Evolutionary conservation across 92 coral and sea anemone species (phyloP).

Genomic region (Heteractis magnifica): DNA sequence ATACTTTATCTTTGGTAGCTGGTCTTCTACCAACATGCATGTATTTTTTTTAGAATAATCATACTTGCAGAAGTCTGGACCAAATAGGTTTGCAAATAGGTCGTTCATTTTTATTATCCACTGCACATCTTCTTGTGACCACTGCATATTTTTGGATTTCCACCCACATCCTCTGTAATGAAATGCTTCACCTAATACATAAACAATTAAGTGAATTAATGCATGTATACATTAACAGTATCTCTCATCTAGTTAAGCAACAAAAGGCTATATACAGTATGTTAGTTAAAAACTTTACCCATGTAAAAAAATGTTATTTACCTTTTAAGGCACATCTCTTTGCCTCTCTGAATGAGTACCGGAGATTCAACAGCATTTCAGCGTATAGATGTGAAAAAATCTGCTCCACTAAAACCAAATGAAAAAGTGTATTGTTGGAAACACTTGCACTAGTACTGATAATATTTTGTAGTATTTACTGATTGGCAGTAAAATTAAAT

Average conservation of each 20-base stretch:
- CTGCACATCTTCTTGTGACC: slow-evolving; percentile 25
- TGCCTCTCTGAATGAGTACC: slow-evolving; percentile 9
- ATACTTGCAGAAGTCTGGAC: slow-evolving; percentile 37
- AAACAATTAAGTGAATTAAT: slow-evolving; percentile 12
- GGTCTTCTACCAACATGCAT: slow-evolving; percentile 7
- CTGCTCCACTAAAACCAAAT: slow-evolving; percentile 6
- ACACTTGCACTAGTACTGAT: no score
- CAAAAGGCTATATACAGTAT: neutral
- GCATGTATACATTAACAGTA: neutral
- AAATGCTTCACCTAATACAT: slow-evolving; percentile 30
- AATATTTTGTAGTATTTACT: no score
- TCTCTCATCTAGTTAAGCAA: no score
- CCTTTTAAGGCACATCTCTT: neutral
- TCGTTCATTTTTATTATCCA: slow-evolving; percentile 26
- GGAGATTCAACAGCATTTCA: slow-evolving; percentile 3
- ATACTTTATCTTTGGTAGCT: slow-evolving; percentile 5
- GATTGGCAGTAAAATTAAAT: no score
- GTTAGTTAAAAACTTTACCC: neutral
- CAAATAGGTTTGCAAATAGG: slow-evolving; percentile 30
- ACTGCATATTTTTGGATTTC: slow-evolving; percentile 17
- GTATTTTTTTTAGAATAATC: slow-evolving; percentile 8
- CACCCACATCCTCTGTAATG: slow-evolving; percentile 46
- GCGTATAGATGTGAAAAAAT: neutral
- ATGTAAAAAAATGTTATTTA: neutral
- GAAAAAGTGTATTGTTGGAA: no score